Evolutionary conservation across 2,113 vertebrate species (phyloP).

Genomic region (Pluvialis apricaria): DNA sequence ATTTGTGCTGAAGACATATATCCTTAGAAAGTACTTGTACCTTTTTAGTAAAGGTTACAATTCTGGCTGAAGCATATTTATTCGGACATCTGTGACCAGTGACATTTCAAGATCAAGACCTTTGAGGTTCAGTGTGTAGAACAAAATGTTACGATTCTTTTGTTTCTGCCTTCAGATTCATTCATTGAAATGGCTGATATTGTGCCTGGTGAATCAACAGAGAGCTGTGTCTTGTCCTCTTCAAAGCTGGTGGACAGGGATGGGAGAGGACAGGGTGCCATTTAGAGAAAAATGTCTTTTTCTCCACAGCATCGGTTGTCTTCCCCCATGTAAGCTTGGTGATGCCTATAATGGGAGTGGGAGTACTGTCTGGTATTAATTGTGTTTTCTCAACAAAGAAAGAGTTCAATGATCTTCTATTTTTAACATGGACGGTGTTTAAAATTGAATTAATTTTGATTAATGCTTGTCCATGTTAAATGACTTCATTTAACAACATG

Average conservation of each 20-base stretch:
- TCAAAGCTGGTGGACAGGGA: neutral
- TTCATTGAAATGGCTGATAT: slow-evolving; percentile 7
- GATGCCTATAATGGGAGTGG: neutral
- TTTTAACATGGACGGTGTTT: neutral
- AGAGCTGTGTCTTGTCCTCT: neutral
- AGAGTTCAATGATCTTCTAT: neutral
- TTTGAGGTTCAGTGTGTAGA: slow-evolving; percentile 2
- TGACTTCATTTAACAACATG: neutral
- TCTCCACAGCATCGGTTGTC: neutral
- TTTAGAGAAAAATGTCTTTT: neutral
- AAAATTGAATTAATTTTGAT: neutral
- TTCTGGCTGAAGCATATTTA: slow-evolving; percentile 30
- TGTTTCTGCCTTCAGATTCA: neutral
- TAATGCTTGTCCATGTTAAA: neutral
- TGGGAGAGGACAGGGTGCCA: neutral
- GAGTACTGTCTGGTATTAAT: neutral
- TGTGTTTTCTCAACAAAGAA: neutral
- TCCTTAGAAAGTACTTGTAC: neutral
- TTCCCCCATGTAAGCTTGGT: neutral
- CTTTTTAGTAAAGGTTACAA: slow-evolving; percentile 55
- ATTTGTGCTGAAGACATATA: neutral
- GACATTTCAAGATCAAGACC: slow-evolving; percentile 57
- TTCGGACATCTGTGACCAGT: slow-evolving; percentile 33
- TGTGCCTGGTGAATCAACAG: neutral
- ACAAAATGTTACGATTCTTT: neutral